These are phyloP conservation scores for Agapornis canus DNA, from an alignment of 2,797 vertebrate genomes.

Conservation along the genomic window DNA sequence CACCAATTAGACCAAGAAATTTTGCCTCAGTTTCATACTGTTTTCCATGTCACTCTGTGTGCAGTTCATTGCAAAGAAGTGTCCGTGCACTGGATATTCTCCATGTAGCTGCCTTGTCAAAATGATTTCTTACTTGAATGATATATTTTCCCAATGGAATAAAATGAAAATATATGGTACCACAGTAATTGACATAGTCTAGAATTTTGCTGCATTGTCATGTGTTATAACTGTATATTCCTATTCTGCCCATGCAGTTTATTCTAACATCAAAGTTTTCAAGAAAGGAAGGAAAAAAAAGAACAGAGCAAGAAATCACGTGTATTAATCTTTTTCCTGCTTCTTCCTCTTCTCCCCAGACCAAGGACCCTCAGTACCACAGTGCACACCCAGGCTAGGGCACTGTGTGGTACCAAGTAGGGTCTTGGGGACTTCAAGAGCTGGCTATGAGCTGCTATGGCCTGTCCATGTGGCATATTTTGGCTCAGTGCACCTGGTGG, in stretches of 20 bases:
- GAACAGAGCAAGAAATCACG: background rate
- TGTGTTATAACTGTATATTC: background rate
- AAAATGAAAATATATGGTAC: slow-evolving; percentile 24
- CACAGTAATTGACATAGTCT: slow-evolving; percentile 32
- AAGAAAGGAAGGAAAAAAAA: background rate
- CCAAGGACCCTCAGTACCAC: background rate
- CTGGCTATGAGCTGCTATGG: background rate
- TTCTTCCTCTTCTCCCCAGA: background rate
- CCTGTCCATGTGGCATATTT: background rate
- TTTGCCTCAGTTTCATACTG: background rate
- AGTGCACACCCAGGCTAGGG: background rate
- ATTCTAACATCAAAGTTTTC: background rate
- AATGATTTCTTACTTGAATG: slow-evolving; percentile 39
- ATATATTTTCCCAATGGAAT: slow-evolving; percentile 29
- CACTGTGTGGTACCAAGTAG: accelerated
- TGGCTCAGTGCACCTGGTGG: background rate
- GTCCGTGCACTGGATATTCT: slow-evolving; percentile 16
- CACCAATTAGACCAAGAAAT: slow-evolving; percentile 27
- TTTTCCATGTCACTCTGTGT: background rate
- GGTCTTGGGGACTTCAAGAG: background rate
- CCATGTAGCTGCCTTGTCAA: background rate
- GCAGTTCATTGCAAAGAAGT: background rate
- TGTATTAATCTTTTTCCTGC: background rate
- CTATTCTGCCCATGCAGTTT: background rate
- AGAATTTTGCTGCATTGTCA: slow-evolving; percentile 42